These are phyloP conservation scores for Distichodus sexfasciatus DNA, from an alignment of 2,797 vertebrate genomes.

Conservation along the genomic window DNA sequence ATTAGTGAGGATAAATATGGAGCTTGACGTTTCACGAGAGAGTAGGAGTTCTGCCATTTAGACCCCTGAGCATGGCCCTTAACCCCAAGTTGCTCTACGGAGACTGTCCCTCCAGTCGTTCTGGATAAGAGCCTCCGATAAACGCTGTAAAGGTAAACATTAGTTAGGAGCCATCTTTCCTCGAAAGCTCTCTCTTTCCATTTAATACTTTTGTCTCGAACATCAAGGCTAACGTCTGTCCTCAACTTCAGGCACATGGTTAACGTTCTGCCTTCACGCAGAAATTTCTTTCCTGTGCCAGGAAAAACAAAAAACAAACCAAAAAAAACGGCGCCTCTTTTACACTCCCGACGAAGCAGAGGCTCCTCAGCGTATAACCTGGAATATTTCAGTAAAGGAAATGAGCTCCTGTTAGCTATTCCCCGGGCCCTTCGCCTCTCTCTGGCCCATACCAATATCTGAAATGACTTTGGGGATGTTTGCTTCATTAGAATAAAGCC, in stretches of 20 bases:
- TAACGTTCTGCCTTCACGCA: slow-evolving; percentile 38
- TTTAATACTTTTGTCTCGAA: background rate
- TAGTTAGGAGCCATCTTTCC: too few species aligned
- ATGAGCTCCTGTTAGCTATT: slow-evolving; percentile 73
- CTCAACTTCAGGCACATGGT: background rate
- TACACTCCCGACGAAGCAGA: slow-evolving; percentile 68
- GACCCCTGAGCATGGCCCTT: too few species aligned
- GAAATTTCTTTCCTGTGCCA: slow-evolving; percentile 51
- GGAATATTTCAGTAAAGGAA: slow-evolving; percentile 73
- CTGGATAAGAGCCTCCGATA: too few species aligned
- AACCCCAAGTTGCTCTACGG: too few species aligned
- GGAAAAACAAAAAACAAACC: slow-evolving; percentile 50
- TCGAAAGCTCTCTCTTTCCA: background rate
- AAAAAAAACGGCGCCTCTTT: slow-evolving; percentile 69
- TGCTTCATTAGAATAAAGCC: slow-evolving; percentile 73
- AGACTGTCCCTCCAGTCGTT: too few species aligned
- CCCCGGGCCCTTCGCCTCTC: slow-evolving; percentile 60
- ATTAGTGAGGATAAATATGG: too few species aligned
- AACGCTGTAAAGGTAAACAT: too few species aligned
- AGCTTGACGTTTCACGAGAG: too few species aligned
- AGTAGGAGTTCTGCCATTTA: too few species aligned
- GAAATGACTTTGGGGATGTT: slow-evolving; percentile 73
- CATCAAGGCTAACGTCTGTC: background rate
- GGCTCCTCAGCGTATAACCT: slow-evolving; percentile 69
- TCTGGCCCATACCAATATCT: slow-evolving; percentile 73